Base-by-base conservation (phyloP, 2,797 vertebrate species). In the Peromyscus melanophrys region DNA sequence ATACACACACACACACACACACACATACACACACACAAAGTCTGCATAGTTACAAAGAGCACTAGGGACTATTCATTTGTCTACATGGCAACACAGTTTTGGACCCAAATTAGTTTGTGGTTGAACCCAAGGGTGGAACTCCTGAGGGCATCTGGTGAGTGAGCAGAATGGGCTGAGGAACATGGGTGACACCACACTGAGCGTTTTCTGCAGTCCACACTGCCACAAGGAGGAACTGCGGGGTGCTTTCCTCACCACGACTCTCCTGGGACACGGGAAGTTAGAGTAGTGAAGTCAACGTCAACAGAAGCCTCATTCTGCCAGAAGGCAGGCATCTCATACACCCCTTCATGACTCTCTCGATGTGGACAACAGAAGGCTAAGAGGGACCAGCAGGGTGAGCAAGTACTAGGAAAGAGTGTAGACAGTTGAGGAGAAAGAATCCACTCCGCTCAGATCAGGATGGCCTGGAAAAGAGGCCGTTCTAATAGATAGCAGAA, bases 101-200 rank as follows among this genome's bases (percentile, higher is more conserved):
- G 46, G 52, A 85, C 13, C 27, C 55, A 92, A 71, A 77, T 43
- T 37, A 73, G n/a, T 67, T 94, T 92, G 46, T 92, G 61, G 92
- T 4, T 3, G 71, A 95, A n/a, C 43, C 71, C 93, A 31, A 65
- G 55, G 14, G 25, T 1, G 40, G 49, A 90, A 16, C 31, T 65
- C 86, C 46, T 6, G 85, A 67, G 61, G 71, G 75, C n/a, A 43
- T 87, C 46, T 81, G 2, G 7, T 57, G 89, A 93, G 25, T 63
- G 46, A 89, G 43, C 34, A 85, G 94, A 89, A 87, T 29, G 73
- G 27, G 27, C 11, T 83, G 71, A 84, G 63, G 52, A 90, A 84
- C 71, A 63, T 11, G 3, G 3, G 13, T 37, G 29, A 61, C 37
- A 19, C n/a, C 57, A 71, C 10, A 0, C 1, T 43, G 37, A 87